These are phyloP conservation scores for Propsilocerus akamusi DNA, from an alignment of 1,140 invertebrate genomes.

Conservation along the genomic window DNA sequence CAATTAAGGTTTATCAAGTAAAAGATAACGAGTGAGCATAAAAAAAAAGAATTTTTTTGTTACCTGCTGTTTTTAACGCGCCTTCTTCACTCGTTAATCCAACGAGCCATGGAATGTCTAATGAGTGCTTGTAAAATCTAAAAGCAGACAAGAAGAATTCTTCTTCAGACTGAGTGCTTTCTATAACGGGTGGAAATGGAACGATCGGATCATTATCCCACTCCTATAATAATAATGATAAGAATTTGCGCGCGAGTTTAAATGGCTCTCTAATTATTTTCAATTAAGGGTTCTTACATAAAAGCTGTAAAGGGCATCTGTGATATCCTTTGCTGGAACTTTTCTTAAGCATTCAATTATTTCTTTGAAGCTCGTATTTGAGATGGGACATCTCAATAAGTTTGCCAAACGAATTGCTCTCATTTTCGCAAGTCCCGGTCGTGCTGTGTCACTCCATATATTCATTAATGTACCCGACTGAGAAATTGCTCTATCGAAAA, in stretches of 20 bases:
- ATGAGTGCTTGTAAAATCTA: neutral
- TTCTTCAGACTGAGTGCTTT: slow-evolving; percentile 14
- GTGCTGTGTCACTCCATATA: neutral
- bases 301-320: slow-evolving; percentile 35
- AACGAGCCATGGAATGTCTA: slow-evolving; percentile 42
- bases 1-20: neutral
- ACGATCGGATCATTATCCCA: slow-evolving; percentile 55
- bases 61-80: slow-evolving; percentile 29
- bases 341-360: slow-evolving; percentile 37
- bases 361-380: neutral
- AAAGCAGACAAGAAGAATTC: neutral
- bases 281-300: slow-evolving; percentile 23
- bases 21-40: neutral
- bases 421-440: neutral
- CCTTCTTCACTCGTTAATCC: slow-evolving; percentile 48
- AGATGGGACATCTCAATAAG: neutral
- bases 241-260: too few species aligned
- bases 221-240: slow-evolving; percentile 7
- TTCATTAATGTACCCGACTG: neutral
- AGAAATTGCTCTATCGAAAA: neutral
- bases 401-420: neutral
- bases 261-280: neutral
- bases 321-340: slow-evolving; percentile 36
- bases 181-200: slow-evolving; percentile 51
- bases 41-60: neutral